Evolutionary conservation across 2,797 vertebrate species (phyloP), one percentile per base, ranked within the genome.

Genomic region (Oryzias sinensis): DNA sequence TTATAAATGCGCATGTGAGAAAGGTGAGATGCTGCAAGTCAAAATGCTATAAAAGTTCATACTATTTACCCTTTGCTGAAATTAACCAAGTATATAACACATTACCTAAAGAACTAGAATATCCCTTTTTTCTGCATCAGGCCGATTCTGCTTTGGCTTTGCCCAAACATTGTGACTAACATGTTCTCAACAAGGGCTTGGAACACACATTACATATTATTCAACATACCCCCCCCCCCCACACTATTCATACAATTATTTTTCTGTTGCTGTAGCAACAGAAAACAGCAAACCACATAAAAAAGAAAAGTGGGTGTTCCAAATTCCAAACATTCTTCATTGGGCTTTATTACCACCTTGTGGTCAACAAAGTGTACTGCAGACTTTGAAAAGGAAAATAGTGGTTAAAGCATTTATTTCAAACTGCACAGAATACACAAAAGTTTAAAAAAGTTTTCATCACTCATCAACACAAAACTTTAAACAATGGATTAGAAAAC

Each of bases 331-430:
- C 20, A 25, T 53, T 48, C 14, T 49, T 43, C 17, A 16, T 5
- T 1, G 9, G 11, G 1, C 16, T 72, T 67, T 6, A 65, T 46
- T 68, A 62, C 18, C 66, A 62, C 20, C 70, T 22, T 53, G 66
- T 82, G 85, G 74, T 11, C 4, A 16, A 51, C 20, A 17, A 49
- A n/a, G 1, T 1, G 14, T 48, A 72, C 43, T 74, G 47, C 56
- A 63, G 9, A 9, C 8, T 4, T 49, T 15, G 14, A 58, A 16
- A 13, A 14, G 11, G 2, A 14, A 0, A 7, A 40, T 4, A 24
- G 18, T n/a, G 13, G 9, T 61, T 68, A 68, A 6, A 53, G 25
- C 14, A 49, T 62, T 82, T 77, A 68, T 71, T 61, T 69, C 40
- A 43, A 74, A 74, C 15, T 20, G 25, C 16, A 43, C 20, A 27